phyloP scores from a whole-genome alignment of 2,113 vertebrate species.

The Sander vitreus region DNA sequence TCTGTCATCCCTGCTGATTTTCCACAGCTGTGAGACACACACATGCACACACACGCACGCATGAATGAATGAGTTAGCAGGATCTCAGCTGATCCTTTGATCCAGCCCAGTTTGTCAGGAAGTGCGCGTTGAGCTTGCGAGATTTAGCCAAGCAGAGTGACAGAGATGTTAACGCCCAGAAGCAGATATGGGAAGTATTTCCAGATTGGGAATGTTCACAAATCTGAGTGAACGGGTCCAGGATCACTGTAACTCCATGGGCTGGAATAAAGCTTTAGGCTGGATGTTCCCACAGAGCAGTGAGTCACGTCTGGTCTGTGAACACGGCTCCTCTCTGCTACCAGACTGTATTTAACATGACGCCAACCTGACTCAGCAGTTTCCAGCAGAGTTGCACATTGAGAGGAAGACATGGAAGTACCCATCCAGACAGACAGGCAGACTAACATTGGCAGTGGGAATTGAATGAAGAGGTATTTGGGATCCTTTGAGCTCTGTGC shows the following conservation, averaged over 20 bases:
- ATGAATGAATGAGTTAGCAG: constrained; percentile 31
- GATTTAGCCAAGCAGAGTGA: constrained; percentile 18
- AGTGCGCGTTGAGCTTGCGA: constrained; percentile 14
- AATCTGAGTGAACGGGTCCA: constrained; percentile 43
- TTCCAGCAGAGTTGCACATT: constrained; percentile 45
- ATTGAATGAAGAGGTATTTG: background rate
- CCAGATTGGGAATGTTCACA: constrained; percentile 48
- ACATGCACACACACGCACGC: constrained; percentile 1
- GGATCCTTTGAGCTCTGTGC: constrained; percentile 23
- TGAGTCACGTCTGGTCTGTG: constrained; percentile 76
- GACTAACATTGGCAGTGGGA: background rate
- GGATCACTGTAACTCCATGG: constrained; percentile 60
- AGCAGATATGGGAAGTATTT: constrained; percentile 33
- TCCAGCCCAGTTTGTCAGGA: constrained; percentile 53
- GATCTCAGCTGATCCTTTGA: constrained; percentile 64
- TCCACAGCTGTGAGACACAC: constrained; percentile 50
- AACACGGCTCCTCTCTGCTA: constrained; percentile 49
- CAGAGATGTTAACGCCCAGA: constrained; percentile 34
- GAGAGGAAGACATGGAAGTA: constrained; percentile 20
- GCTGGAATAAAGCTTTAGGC: constrained; percentile 44
- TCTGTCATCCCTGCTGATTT: constrained; percentile 34
- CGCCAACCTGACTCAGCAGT: constrained; percentile 72
- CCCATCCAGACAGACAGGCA: background rate
- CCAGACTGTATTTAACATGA: constrained; percentile 68
- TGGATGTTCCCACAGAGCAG: constrained; percentile 49